Percentiles rank a stretch among this genome's conserved stretches.
Evolutionary conservation across 2,797 vertebrate species (phyloP).

Genomic region (Micromesistius poutassou): DNA sequence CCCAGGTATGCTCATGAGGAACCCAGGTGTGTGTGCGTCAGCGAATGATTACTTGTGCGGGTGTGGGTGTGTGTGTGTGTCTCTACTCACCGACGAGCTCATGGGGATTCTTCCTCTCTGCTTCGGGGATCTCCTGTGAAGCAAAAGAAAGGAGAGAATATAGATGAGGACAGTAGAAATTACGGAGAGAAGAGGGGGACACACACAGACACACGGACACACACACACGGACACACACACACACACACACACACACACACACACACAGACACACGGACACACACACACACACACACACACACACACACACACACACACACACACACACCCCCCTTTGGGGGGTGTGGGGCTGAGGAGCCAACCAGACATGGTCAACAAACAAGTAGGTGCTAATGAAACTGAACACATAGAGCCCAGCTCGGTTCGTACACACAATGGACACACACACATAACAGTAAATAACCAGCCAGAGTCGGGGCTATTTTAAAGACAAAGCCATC

Average conservation of each 20-base stretch:
- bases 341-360: too few relatives aligned
- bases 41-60: background rate
- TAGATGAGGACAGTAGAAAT: slow-evolving; percentile 7
- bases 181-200: slow-evolving; percentile 5
- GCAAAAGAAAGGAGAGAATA: background rate
- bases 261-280: too few relatives aligned
- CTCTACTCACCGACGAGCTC: slow-evolving; percentile 90
- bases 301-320: too few relatives aligned
- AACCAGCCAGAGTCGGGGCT: background rate
- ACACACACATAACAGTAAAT: slow-evolving; percentile 30
- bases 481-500: slow-evolving; percentile 33
- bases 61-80: slow-evolving; percentile 10
- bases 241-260: background rate
- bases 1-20: background rate
- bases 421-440: slow-evolving; percentile 21
- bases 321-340: too few relatives aligned
- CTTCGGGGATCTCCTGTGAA: slow-evolving; percentile 79
- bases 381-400: slow-evolving; percentile 8
- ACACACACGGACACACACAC: too few relatives aligned
- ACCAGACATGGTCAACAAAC: too few relatives aligned
- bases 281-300: too few relatives aligned
- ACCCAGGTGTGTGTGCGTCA: background rate
- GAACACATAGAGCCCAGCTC: slow-evolving; percentile 6
- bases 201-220: background rate
- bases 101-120: slow-evolving; percentile 89